Base-by-base conservation (phyloP, 2,888 invertebrate species). In the Melangyna quadrimaculata region DNA sequence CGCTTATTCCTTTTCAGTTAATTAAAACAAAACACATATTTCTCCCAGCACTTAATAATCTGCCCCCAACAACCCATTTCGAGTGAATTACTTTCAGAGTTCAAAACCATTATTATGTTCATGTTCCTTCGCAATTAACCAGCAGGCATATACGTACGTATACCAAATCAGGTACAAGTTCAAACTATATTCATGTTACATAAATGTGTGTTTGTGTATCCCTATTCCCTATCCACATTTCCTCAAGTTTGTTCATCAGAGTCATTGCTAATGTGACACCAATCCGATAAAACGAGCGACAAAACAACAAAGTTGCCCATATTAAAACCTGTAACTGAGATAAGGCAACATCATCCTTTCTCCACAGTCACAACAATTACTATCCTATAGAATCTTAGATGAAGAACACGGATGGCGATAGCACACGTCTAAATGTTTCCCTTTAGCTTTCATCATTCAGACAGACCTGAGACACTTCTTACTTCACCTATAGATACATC, bases 21-120 rank as follows among this genome's bases (percentile, higher is more conserved):
- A 53, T 27, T 53, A 29, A 53, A 53, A 29, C n/a, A 53, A 53
- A 53, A 53, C n/a, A 53, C 53, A 17, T 9, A 53, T 53, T 53
- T 29, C 29, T 10, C 4, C 4, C 3, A 53, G 17, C n/a, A 17
- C 9, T 17, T 10, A 27, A 29, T 37, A 22, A 24, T 17, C 29
- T 29, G 8, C 17, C n/a, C n/a, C 29, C 3, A 53, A 53, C n/a
- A 27, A 29, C n/a, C 53, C n/a, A 17, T n/a, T 53, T 53, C 1
- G 14, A 3, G 9, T 19, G 10, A 3, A 3, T 1, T 8, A 29
- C 29, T n/a, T 29, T n/a, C 1, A 1, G 10, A 29, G 17, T 29
- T 27, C 29, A 22, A 29, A 8, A 29, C 27, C 7, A 53, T 35
- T 35, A 12, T 35, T 35, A n/a, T n/a, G 35, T 35, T 35, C 35